Evolutionary conservation across 1,140 invertebrate species (phyloP).

Genomic region (Telenomus remus): DNA sequence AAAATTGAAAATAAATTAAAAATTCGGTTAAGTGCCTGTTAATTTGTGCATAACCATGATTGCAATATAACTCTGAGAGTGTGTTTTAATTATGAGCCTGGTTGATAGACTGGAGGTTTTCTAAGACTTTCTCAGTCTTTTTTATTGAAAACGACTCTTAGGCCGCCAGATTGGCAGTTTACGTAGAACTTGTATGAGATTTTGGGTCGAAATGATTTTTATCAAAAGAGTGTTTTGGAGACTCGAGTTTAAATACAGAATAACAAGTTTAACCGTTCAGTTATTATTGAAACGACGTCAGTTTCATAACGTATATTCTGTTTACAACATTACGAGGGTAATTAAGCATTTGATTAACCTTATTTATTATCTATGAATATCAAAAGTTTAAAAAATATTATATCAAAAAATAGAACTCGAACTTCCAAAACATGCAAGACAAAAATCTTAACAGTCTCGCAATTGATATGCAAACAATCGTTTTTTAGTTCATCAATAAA

Average conservation of each 20-base stretch:
- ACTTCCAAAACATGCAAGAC: slow-evolving; percentile 52
- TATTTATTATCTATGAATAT: slow-evolving; percentile 13
- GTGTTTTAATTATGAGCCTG: slow-evolving; percentile 57
- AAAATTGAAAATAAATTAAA: not conserved
- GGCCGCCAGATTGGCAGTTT: slow-evolving; percentile 58
- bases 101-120: slow-evolving; percentile 55
- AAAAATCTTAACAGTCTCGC: slow-evolving; percentile 28
- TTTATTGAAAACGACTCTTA: slow-evolving; percentile 59
- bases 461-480: slow-evolving; percentile 70
- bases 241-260: slow-evolving; percentile 48
- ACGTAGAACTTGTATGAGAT: slow-evolving; percentile 56
- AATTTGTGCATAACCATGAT: not conserved
- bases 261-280: too few species aligned
- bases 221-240: slow-evolving; percentile 61
- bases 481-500: slow-evolving; percentile 13
- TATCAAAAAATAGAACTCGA: slow-evolving; percentile 44
- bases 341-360: too few species aligned
- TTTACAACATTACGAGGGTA: too few species aligned
- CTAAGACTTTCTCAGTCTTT: slow-evolving; percentile 65
- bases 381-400: slow-evolving; percentile 37
- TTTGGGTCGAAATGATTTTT: slow-evolving; percentile 33
- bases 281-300: too few species aligned
- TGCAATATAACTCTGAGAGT: slow-evolving; percentile 32
- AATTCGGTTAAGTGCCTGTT: too few species aligned
- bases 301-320: too few species aligned